Evolutionary conservation across 2,113 vertebrate species (phyloP).

Genomic region (Brevimyrus niger): DNA sequence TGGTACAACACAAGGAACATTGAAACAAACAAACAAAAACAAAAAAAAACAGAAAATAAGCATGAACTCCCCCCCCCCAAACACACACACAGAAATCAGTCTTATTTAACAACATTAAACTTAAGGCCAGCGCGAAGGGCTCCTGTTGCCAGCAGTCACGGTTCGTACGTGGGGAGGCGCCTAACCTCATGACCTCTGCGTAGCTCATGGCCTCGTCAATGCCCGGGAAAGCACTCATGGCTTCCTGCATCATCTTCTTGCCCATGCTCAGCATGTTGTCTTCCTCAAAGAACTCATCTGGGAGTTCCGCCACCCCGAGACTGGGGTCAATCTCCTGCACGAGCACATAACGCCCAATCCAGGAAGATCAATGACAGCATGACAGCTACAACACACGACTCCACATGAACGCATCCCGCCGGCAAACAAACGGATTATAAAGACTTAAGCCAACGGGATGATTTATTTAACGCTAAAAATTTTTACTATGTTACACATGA

Average conservation of each 20-base stretch:
- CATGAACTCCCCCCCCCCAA: no score
- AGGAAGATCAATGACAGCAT: neutral
- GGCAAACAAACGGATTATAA: neutral
- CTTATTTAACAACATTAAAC: neutral
- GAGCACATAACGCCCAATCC: no score
- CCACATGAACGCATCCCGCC: neutral
- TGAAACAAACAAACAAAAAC: neutral
- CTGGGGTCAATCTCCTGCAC: constrained; percentile 91
- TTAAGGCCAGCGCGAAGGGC: neutral
- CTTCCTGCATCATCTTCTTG: constrained; percentile 98
- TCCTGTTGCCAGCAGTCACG: neutral
- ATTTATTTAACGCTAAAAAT: no score
- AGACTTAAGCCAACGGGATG: neutral
- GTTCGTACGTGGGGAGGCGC: neutral
- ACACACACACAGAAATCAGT: neutral
- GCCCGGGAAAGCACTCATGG: constrained; percentile 92
- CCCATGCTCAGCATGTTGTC: constrained; percentile 97
- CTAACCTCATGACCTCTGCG: constrained; percentile 91
- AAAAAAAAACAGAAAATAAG: neutral
- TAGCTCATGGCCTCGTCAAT: constrained; percentile 96
- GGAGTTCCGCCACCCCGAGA: constrained; percentile 85
- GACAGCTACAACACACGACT: neutral
- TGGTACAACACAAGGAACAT: neutral
- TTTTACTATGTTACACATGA: no score
- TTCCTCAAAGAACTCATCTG: constrained; percentile 92